A percentile compares a stretch with the other conserved stretches of the same genome.
Evolutionary conservation across 1,140 invertebrate species (phyloP).

Genomic region (Scaptomyza hsui): DNA sequence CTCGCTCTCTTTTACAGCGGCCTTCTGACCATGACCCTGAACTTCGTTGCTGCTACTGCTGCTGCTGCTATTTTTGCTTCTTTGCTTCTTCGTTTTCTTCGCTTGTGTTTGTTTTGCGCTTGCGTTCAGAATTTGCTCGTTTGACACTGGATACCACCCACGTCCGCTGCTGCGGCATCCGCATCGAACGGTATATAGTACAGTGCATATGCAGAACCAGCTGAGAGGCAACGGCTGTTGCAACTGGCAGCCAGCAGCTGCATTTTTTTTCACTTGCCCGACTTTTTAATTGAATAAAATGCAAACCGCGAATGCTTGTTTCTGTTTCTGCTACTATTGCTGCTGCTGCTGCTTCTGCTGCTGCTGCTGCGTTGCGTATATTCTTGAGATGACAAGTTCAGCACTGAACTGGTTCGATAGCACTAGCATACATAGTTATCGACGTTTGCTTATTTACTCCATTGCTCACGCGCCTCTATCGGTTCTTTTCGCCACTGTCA

Average conservation of each 20-base stretch:
- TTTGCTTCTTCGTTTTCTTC: conserved; percentile 24
- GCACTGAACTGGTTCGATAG: conserved; percentile 5
- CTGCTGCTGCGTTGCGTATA: conserved; percentile 37
- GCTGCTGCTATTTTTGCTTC: conserved; percentile 14
- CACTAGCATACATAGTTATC: background rate
- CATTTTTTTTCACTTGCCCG: conserved; percentile 40
- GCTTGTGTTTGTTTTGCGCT: conserved; percentile 39
- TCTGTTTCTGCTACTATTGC: conserved; percentile 6
- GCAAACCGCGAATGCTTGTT: conserved; percentile 22
- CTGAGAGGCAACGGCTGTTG: conserved; percentile 31
- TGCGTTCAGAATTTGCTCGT: conserved; percentile 43
- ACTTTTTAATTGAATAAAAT: conserved; percentile 53
- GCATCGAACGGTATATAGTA: conserved; percentile 3
- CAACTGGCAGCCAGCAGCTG: conserved; percentile 43
- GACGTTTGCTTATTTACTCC: background rate
- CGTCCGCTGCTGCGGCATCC: conserved; percentile 20
- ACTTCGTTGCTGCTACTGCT: conserved; percentile 24
- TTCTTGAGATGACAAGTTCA: conserved; percentile 6
- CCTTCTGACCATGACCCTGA: conserved; percentile 50
- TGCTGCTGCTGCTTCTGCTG: conserved; percentile 14
- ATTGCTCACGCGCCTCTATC: background rate
- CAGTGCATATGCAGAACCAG: conserved; percentile 16
- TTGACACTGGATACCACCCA: conserved; percentile 45
- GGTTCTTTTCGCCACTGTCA: background rate
- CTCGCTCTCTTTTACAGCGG: conserved; percentile 6